Evolutionary conservation across 2,888 invertebrate genomes (phyloP).

Genomic region (Molanna angustata): DNA sequence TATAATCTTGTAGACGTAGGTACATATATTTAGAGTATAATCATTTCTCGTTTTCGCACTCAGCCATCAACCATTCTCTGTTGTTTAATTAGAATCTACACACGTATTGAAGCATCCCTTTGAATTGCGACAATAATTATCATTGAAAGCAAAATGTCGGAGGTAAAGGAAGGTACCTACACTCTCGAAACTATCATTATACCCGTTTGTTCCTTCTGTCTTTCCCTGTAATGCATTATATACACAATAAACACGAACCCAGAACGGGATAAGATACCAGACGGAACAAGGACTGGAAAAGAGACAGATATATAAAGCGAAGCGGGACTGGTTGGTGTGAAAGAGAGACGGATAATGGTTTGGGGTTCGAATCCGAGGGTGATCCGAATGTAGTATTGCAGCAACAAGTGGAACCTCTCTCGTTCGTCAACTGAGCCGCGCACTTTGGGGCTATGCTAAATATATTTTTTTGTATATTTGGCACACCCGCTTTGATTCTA

Average conservation of each 20-base stretch:
- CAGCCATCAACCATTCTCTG: too few relatives aligned
- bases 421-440: conserved; percentile 15
- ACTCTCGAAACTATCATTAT: conserved; percentile 31
- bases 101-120: too few relatives aligned
- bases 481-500: too few relatives aligned
- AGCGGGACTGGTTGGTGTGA: not conserved
- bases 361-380: conserved; percentile 14
- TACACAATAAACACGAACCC: conserved; percentile 26
- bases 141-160: too few relatives aligned
- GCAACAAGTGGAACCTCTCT: conserved; percentile 30
- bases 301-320: not conserved
- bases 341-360: conserved; percentile 14
- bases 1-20: too few relatives aligned
- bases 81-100: too few relatives aligned
- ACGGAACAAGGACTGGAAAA: conserved; percentile 2
- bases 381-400: conserved; percentile 11
- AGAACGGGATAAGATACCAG: not conserved
- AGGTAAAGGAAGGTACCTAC: too few relatives aligned
- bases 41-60: too few relatives aligned
- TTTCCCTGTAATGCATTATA: conserved; percentile 26
- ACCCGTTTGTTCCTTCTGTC: conserved; percentile 30
- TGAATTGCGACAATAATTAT: conserved; percentile 7
- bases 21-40: too few relatives aligned
- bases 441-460: too few relatives aligned
- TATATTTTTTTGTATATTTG: too few relatives aligned